phyloP scores from a whole-genome alignment of 1,140 invertebrate genomes.

The Cydia fagiglandana region DNA sequence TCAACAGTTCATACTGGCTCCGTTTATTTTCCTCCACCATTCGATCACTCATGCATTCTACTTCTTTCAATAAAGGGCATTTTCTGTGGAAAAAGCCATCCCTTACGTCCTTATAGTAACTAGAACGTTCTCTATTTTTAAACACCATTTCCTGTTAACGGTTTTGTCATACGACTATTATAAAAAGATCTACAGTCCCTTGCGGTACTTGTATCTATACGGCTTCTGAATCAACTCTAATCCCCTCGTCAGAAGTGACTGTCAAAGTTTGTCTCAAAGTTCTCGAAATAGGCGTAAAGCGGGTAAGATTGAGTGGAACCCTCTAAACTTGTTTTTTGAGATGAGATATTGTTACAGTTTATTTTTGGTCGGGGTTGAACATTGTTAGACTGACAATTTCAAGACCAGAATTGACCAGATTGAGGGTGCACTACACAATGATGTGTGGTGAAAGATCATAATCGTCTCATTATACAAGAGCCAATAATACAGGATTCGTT shows the following conservation, averaged over 20 bases:
- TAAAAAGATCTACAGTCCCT: background rate
- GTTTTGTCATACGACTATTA: constrained; percentile 41
- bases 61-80: constrained; percentile 3
- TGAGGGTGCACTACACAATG: too few relatives aligned
- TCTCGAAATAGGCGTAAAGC: constrained; percentile 17
- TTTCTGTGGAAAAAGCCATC: background rate
- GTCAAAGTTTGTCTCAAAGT: constrained; percentile 9
- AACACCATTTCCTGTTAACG: constrained; percentile 42
- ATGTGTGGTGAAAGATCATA: too few relatives aligned
- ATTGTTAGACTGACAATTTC: background rate
- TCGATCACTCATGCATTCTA: background rate
- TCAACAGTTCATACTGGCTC: constrained; percentile 13
- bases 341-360: background rate
- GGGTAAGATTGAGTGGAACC: constrained; percentile 10
- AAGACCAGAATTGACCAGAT: too few relatives aligned
- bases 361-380: background rate
- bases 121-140: constrained; percentile 41
- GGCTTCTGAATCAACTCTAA: constrained; percentile 13
- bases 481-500: too few relatives aligned
- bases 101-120: background rate
- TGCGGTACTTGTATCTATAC: background rate
- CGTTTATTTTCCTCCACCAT: constrained; percentile 16
- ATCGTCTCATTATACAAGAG: too few relatives aligned
- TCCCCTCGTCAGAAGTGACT: constrained; percentile 19
- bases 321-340: background rate